Base-by-base conservation (phyloP, 2,888 invertebrate genomes). In the Macrophya annulata region DNA sequence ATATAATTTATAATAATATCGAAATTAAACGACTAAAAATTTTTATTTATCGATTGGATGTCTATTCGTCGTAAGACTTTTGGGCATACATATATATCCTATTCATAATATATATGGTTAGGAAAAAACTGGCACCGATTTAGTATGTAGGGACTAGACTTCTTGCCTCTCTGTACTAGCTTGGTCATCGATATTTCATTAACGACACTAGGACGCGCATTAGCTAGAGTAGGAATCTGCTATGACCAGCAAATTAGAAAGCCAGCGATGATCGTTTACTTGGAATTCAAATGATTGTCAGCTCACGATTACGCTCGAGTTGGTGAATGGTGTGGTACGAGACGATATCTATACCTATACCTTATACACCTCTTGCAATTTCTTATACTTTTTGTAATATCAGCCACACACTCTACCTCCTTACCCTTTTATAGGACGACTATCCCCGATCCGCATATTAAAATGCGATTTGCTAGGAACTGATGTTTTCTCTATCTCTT, bases 171-270 rank as follows among this genome's bases (percentile, higher is more conserved):
- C 68, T 68, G 62, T 25, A 68, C 68, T 15, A 68, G 68, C 68
- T 68, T 68, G 68, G 68, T 68, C 68, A 68, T 37, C 68, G 68
- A 68, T 68, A 68, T 68, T 68, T 68, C 68, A 68, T 68, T 68
- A 68, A 37, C 68, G 68, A 68, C 68, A 68, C 68, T 17, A 37
- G 68, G 68, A 37, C 68, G 68, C 68, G 68, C 68, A 68, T 68
- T 68, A 68, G 17, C 68, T 37, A 37, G 68, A 68, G 37, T 68
- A 68, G 68, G 68, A 68, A 68, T 68, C 68, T 37, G 37, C 68
- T 17, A 68, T 37, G 68, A 68, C 31, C 15, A 68, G 68, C 68
- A 68, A 68, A 68, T 68, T 68, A 68, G 68, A 68, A 68, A 68
- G 68, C 68, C 68, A 4, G 31, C 68, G 68, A 37, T 68, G 68